Evolutionary conservation across 2,113 vertebrate genomes (phyloP).

Genomic region (Engraulis encrasicolus): DNA sequence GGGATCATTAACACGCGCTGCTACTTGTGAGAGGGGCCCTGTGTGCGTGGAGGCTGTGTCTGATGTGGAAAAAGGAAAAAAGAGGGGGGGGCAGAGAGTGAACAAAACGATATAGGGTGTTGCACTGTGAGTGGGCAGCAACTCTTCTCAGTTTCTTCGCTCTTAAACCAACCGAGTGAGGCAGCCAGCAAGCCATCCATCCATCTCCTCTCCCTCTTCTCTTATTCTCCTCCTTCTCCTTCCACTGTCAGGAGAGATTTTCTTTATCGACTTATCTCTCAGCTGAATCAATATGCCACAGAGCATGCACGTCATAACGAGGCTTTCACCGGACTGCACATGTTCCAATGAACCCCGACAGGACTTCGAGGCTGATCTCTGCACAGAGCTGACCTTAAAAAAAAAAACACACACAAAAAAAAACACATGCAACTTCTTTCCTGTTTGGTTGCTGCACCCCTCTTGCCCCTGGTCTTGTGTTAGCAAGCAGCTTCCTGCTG

Average conservation of each 20-base stretch:
- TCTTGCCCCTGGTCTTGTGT: neutral
- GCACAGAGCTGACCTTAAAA: constrained; percentile 40
- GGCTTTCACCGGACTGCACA: constrained; percentile 23
- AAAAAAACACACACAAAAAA: too few relatives aligned
- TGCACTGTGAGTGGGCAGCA: neutral
- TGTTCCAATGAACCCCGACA: constrained; percentile 28
- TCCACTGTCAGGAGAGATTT: constrained; percentile 25
- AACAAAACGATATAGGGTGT: neutral
- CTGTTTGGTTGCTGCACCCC: neutral
- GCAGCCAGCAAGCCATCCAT: neutral
- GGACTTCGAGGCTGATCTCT: constrained; percentile 11
- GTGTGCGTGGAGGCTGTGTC: neutral
- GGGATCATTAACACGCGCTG: constrained; percentile 51
- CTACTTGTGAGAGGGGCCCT: neutral
- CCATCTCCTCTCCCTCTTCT: neutral
- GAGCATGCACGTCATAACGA: constrained; percentile 27
- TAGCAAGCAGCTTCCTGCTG: neutral
- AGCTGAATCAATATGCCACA: constrained; percentile 33
- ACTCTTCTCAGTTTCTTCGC: constrained; percentile 7
- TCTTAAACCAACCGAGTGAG: neutral
- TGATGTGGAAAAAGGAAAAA: neutral
- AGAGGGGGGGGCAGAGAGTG: neutral
- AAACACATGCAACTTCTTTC: neutral
- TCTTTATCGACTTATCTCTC: constrained; percentile 46
- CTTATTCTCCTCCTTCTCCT: neutral